Percentiles rank a stretch among this genome's conserved stretches.
These are phyloP conservation scores for Acipenser ruthenus DNA, from an alignment of 2,797 vertebrate species.

Conservation along the genomic window DNA sequence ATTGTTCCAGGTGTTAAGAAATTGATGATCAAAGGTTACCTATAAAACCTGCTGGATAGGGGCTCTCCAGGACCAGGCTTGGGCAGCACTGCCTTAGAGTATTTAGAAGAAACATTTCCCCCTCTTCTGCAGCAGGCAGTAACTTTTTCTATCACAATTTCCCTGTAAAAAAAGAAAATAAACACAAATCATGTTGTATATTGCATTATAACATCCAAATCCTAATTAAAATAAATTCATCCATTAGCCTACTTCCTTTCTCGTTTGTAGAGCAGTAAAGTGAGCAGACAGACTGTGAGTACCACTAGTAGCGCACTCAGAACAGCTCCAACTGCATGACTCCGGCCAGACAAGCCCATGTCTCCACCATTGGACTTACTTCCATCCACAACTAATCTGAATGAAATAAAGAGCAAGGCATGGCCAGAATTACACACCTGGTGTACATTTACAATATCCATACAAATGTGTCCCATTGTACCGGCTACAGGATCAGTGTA, in stretches of 20 bases:
- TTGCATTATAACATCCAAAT: background rate
- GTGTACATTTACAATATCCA: too few species aligned
- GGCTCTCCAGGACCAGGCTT: too few species aligned
- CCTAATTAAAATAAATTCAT: background rate
- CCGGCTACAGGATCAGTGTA: too few species aligned
- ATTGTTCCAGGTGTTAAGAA: too few species aligned
- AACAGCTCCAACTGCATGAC: conserved; percentile 68
- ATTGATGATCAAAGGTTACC: too few species aligned
- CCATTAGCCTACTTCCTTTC: conserved; percentile 72
- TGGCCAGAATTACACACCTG: too few species aligned
- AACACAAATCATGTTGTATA: background rate
- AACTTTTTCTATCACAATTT: conserved; percentile 79
- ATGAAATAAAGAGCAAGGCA: too few species aligned
- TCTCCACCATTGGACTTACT: conserved; percentile 16
- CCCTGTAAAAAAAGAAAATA: conserved; percentile 53
- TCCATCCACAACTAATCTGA: too few species aligned
- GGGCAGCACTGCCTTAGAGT: too few species aligned
- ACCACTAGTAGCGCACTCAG: conserved; percentile 75
- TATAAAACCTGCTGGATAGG: too few species aligned
- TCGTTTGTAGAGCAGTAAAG: conserved; percentile 77
- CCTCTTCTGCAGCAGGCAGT: conserved; percentile 76
- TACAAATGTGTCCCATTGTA: too few species aligned
- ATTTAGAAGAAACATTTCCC: conserved; percentile 84
- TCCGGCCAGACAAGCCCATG: conserved; percentile 60
- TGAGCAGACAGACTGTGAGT: conserved; percentile 66